Base-by-base conservation (phyloP, 2,888 invertebrate genomes). In the Tetrapedia diversipes region DNA sequence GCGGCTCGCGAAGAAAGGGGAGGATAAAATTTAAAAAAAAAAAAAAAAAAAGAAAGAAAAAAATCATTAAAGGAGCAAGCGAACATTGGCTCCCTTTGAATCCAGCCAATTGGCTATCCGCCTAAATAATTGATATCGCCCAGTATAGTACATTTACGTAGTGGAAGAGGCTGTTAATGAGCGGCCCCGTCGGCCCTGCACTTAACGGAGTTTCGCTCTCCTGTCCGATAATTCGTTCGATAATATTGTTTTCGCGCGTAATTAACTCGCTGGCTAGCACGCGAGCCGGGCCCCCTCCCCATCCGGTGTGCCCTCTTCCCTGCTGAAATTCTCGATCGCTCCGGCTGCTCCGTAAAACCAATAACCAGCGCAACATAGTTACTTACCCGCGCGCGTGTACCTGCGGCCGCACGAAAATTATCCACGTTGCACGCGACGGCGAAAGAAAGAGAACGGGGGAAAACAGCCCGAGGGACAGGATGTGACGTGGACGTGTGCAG, bases 191-290 rank as follows among this genome's bases (percentile, higher is more conserved):
- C 66, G 27, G 53, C 6, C 79, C 76, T 69, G 74, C 83, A 80
- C 77, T 85, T 82, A 82, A 83, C 82, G 65, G 86, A 87, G 79
- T 86, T 86, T 82, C 80, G 68, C 80, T 76, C 80, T 65, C 77
- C 75, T 79, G 72, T 79, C 85, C 86, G 77, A 83, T 86, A 87
- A 86, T 85, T 86, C 84, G 81, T 84, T 86, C 84, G 87, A 84
- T 80, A 82, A 87, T 86, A 85, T 87, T 84, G 83, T 83, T 87
- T 86, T 82, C 81, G 79, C 81, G 79, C 81, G 83, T 85, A 87
- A 87, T 87, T 86, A 84, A 86, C 81, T 83, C 80, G 53, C 74
- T 54, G 74, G 56, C 65, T 47, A 71, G 49, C 57, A 60, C 66
- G 54, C 57, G 72, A 54, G 66, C 65, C 51, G 19, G 43, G n/a